These are phyloP conservation scores for Eudasyphora cyanicolor DNA, from an alignment of 2,888 invertebrate species.

Conservation along the genomic window DNA sequence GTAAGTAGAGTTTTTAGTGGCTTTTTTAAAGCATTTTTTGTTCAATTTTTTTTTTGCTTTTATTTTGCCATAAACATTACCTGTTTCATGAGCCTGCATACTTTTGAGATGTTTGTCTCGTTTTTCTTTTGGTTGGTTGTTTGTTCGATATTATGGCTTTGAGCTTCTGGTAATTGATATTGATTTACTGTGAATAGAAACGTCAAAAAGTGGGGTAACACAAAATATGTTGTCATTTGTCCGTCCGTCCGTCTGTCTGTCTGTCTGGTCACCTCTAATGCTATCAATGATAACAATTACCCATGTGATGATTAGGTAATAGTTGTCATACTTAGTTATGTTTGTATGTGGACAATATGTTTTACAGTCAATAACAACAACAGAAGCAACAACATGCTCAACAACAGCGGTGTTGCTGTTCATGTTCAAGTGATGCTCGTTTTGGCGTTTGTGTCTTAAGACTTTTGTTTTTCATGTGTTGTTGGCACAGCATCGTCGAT, in stretches of 20 bases:
- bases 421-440: not conserved
- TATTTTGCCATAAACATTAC: not conserved
- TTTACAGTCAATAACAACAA: not conserved
- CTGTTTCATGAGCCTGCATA: not conserved
- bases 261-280: not conserved
- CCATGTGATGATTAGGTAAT: not conserved
- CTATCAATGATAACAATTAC: slow-evolving; percentile 25
- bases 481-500: not conserved
- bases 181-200: slow-evolving; percentile 19
- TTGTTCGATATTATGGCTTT: slow-evolving; percentile 1
- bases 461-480: slow-evolving; percentile 9
- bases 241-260: too few relatives aligned
- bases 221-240: too few relatives aligned
- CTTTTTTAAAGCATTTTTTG: not conserved
- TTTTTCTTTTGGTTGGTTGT: not conserved
- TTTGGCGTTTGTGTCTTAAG: slow-evolving; percentile 16
- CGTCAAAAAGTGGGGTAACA: slow-evolving; percentile 26
- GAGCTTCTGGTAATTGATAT: slow-evolving; percentile 29
- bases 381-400: not conserved
- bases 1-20: not conserved
- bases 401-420: not conserved
- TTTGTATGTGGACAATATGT: not conserved
- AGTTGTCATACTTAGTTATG: slow-evolving; percentile 13
- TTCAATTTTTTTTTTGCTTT: not conserved
- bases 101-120: not conserved